phyloP scores from a whole-genome alignment of 2,797 vertebrate genomes.

The Phyllotis vaccarum region DNA sequence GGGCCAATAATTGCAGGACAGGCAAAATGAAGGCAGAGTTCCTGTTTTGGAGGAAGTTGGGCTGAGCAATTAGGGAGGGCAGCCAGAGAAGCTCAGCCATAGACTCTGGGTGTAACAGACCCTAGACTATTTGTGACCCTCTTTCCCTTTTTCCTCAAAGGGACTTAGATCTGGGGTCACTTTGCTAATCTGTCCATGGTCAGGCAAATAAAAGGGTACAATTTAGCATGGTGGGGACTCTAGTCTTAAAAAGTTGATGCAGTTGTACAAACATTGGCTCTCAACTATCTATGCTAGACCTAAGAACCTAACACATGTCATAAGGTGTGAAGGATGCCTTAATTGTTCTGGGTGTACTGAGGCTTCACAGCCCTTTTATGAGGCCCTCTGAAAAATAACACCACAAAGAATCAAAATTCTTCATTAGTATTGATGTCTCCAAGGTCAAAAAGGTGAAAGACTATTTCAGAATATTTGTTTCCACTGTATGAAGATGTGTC shows the following conservation, averaged over 20 bases:
- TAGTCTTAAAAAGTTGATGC: background rate
- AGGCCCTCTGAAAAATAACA: background rate
- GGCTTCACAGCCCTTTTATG: background rate
- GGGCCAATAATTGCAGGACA: background rate
- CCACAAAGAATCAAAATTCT: no score
- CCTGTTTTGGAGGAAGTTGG: no score
- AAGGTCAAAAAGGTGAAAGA: background rate
- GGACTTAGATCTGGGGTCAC: background rate
- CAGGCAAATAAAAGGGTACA: background rate
- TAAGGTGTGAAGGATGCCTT: no score
- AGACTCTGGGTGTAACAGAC: background rate
- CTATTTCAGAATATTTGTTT: no score
- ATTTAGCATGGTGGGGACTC: rapidly evolving
- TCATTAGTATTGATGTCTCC: no score
- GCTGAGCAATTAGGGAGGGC: background rate
- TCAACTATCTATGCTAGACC: background rate
- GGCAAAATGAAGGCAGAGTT: background rate
- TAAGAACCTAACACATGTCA: background rate
- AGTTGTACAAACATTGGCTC: background rate
- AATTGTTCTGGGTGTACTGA: no score
- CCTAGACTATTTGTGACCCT: no score
- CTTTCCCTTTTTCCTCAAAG: background rate
- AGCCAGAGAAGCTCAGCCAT: no score
- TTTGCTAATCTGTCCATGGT: background rate
- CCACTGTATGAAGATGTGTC: no score